A percentile compares a stretch with the other conserved stretches of the same genome.
These are phyloP conservation scores for Diarsia dahlii DNA, from an alignment of 2,888 invertebrate genomes.

Conservation along the genomic window DNA sequence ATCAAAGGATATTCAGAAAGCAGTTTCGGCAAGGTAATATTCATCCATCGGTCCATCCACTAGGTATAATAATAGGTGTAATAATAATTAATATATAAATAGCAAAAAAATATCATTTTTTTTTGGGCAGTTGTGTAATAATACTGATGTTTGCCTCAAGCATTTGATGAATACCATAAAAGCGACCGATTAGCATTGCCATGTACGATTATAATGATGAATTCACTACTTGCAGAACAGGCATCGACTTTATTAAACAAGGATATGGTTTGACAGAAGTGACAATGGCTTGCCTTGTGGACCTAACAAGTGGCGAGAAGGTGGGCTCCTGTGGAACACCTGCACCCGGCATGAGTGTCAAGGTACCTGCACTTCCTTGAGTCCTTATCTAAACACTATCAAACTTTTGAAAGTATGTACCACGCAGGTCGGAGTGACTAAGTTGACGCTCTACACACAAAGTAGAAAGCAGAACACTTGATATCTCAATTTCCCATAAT, in stretches of 20 bases:
- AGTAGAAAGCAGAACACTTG: not conserved
- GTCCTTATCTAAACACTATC: not conserved
- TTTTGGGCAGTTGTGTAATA: too few species aligned
- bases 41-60: not conserved
- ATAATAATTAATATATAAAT: too few species aligned
- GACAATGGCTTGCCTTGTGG: slow-evolving; percentile 91
- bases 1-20: slow-evolving; percentile 92
- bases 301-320: slow-evolving; percentile 82
- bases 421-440: not conserved
- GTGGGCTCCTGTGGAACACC: slow-evolving; percentile 93
- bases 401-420: not conserved
- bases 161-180: not conserved
- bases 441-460: not conserved
- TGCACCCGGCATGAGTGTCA: slow-evolving; percentile 92
- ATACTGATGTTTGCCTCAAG: not conserved
- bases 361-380: slow-evolving; percentile 80
- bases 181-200: not conserved
- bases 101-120: not conserved
- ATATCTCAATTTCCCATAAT: not conserved
- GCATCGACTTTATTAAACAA: slow-evolving; percentile 91
- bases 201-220: not conserved
- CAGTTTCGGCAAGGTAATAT: slow-evolving; percentile 89
- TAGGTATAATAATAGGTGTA: not conserved
- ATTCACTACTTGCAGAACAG: slow-evolving; percentile 78
- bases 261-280: slow-evolving; percentile 96